These are phyloP conservation scores for Zoanthus gigantus DNA, from an alignment of 92 coral and sea anemone species.

Conservation along the genomic window DNA sequence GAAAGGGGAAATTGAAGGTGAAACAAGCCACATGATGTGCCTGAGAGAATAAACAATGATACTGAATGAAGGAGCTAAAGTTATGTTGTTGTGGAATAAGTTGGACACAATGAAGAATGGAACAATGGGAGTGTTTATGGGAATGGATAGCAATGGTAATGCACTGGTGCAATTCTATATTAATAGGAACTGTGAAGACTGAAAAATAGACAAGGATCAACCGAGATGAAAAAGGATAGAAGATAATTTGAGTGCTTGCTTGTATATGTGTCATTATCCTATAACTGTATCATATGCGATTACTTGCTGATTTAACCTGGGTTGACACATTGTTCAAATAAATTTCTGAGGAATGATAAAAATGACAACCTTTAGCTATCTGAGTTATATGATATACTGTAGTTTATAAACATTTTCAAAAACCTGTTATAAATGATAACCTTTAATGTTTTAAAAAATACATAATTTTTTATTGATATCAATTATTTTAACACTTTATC, in stretches of 20 bases:
- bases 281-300: conserved; percentile 17
- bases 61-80: conserved; percentile 50
- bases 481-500: too few relatives aligned
- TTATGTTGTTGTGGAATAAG: conserved; percentile 56
- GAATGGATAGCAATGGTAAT: conserved; percentile 16
- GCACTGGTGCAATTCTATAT: neutral
- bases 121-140: conserved; percentile 34
- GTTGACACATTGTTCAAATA: conserved; percentile 20
- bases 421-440: too few relatives aligned
- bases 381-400: too few relatives aligned
- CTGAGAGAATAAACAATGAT: conserved; percentile 46
- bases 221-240: conserved; percentile 23
- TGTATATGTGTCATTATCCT: conserved; percentile 28
- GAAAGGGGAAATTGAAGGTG: conserved; percentile 37
- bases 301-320: conserved; percentile 15
- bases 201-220: conserved; percentile 27
- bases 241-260: conserved; percentile 23
- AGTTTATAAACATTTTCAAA: too few relatives aligned
- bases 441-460: too few relatives aligned
- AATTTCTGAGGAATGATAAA: too few relatives aligned
- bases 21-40: conserved; percentile 46
- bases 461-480: too few relatives aligned
- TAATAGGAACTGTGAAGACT: conserved; percentile 6
- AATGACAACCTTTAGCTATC: too few relatives aligned
- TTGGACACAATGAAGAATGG: conserved; percentile 50